phyloP scores from a whole-genome alignment of 2,797 vertebrate species.

The Leptodactylus fallax region DNA sequence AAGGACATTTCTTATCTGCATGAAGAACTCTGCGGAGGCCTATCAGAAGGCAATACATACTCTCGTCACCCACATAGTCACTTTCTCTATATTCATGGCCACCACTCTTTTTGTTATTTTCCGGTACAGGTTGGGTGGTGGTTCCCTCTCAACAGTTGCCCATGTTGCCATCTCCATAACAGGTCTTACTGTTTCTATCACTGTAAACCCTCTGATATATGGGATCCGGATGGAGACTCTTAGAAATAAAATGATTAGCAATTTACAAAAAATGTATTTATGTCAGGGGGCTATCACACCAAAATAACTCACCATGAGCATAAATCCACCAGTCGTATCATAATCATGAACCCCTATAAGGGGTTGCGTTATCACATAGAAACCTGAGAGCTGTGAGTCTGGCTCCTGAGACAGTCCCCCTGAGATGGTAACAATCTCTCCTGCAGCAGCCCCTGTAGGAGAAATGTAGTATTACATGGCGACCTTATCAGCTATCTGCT shows the following conservation, averaged over 20 bases:
- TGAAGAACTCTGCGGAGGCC: not conserved
- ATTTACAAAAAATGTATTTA: not conserved
- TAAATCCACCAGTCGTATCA: too few relatives aligned
- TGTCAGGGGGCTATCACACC: not conserved
- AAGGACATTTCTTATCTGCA: constrained; percentile 21
- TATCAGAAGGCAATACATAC: constrained; percentile 18
- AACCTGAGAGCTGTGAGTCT: too few relatives aligned
- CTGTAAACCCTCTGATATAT: constrained; percentile 40
- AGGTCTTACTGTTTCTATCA: not conserved
- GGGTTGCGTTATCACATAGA: too few relatives aligned
- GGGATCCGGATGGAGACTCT: constrained; percentile 39
- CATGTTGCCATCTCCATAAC: not conserved
- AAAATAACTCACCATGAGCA: too few relatives aligned
- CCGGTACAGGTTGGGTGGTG: constrained; percentile 14
- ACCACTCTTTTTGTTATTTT: constrained; percentile 9
- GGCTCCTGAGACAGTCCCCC: too few relatives aligned
- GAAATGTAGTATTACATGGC: too few relatives aligned
- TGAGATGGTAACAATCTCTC: too few relatives aligned
- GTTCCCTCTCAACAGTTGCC: not conserved
- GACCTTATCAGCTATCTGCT: too few relatives aligned
- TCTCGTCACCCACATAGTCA: not conserved
- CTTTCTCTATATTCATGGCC: constrained; percentile 19
- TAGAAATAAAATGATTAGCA: constrained; percentile 7
- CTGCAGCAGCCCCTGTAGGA: too few relatives aligned
- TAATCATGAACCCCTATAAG: too few relatives aligned